phyloP scores from a whole-genome alignment of 2,888 invertebrate genomes.

The Drosophila buzzatii region DNA sequence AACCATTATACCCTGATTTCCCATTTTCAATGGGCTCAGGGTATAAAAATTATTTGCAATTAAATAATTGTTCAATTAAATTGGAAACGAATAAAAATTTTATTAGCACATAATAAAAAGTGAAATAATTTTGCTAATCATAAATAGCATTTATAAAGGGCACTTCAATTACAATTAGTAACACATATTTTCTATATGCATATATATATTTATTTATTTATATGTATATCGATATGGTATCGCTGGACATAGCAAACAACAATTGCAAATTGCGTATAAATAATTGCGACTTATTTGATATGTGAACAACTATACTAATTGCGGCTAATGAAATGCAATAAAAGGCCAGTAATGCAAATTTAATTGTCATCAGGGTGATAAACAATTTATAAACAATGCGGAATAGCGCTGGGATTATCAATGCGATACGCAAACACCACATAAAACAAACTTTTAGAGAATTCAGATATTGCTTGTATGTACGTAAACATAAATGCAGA shows the following conservation, averaged over 20 bases:
- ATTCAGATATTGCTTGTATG: not conserved
- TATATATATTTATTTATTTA: not conserved
- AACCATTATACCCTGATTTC: too few species aligned
- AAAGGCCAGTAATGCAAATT: slow-evolving; percentile 52
- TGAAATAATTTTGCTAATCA: slow-evolving; percentile 38
- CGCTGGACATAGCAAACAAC: slow-evolving; percentile 25
- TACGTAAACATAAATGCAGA: not conserved
- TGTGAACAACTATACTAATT: slow-evolving; percentile 52
- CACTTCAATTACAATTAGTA: slow-evolving; percentile 64
- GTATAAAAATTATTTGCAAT: not conserved
- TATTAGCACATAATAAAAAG: slow-evolving; percentile 34
- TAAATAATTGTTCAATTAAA: slow-evolving; percentile 25
- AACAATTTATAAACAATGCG: slow-evolving; percentile 30
- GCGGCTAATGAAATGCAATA: slow-evolving; percentile 52
- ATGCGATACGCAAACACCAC: slow-evolving; percentile 8
- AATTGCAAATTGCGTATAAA: slow-evolving; percentile 35
- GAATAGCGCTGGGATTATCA: slow-evolving; percentile 19
- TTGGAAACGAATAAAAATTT: slow-evolving; percentile 1
- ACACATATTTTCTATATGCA: slow-evolving; percentile 14
- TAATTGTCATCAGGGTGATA: slow-evolving; percentile 57
- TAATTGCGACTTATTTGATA: slow-evolving; percentile 46
- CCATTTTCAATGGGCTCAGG: too few species aligned
- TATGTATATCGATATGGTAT: slow-evolving; percentile 28
- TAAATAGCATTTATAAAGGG: slow-evolving; percentile 49
- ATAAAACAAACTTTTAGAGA: not conserved